Evolutionary conservation across 2,888 invertebrate species (phyloP), one percentile per base, ranked within the genome.

Genomic region (Sphaerophoria rueppellii): DNA sequence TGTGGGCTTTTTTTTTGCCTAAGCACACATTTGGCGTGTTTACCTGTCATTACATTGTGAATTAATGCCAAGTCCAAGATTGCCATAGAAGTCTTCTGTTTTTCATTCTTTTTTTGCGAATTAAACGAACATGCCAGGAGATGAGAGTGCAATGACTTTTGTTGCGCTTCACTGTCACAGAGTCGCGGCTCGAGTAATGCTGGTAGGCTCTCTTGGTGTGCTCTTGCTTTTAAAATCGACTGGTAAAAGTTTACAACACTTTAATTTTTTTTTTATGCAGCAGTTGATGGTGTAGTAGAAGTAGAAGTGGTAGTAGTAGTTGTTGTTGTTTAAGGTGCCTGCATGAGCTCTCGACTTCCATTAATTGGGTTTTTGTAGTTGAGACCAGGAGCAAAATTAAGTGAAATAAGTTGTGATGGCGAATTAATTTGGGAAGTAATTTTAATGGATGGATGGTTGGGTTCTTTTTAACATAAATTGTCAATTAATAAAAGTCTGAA

Each of bases 41-140:
- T 85, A 76, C 76, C 81, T 85, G 85, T 85, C 85, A 81, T 85
- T 85, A 85, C 77, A 81, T 24, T 65, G 76, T 81, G 85, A 85
- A 85, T 85, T 85, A 81, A 85, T 85, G 81, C 85, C 80, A 85
- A 85, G 81, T 81, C 85, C 85, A 81, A 77, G 85, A 77, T 69
- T 76, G 73, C 76, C 69, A 81, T 69, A 85, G 81, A 71, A 81
- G 83, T 60, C 54, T 58, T 69, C 50, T 43, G 11, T 48, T 34
- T 57, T 57, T 4, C 16, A 37, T 55, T 55, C 6, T 55, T n/a
- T 57, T 1, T 9, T 24, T 24, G 60, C 37, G 24, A 24, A 37
- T 76, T 61, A 58, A 69, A 69, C 63, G 76, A 72, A 58, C 81
- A 75, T 24, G 75, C 71, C 48, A 71, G 67, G 55, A 73, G 81